A percentile compares a stretch with the other conserved stretches of the same genome.
phyloP scores from a whole-genome alignment of 2,797 vertebrate genomes.

The Taeniopygia guttata region DNA sequence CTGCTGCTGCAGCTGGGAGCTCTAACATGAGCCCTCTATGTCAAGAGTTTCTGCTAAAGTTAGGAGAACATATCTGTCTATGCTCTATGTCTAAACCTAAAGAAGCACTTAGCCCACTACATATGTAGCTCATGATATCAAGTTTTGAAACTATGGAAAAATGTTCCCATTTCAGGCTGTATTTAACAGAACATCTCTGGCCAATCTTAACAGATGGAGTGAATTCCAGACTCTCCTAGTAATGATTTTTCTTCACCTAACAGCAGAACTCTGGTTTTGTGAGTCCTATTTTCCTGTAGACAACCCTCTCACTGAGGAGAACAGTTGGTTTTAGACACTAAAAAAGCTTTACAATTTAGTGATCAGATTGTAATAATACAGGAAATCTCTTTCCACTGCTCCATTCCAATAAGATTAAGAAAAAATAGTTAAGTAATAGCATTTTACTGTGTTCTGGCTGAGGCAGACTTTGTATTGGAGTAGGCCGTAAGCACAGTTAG shows the following conservation, averaged over 20 bases:
- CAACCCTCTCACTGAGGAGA: not conserved
- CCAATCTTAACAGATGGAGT: not conserved
- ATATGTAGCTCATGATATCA: not conserved
- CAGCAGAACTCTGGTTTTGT: not conserved
- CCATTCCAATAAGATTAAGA: not conserved
- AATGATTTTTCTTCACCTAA: not conserved
- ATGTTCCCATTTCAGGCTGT: not conserved
- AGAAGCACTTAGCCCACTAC: not conserved
- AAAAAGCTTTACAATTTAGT: not conserved
- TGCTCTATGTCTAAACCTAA: not conserved
- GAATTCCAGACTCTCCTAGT: not conserved
- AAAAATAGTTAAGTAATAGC: not conserved
- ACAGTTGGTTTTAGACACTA: not conserved
- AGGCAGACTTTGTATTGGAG: not conserved
- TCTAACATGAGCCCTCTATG: not conserved
- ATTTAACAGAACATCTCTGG: not conserved
- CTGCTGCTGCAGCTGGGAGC: not conserved
- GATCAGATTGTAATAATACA: conserved; percentile 4
- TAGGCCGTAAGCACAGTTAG: not conserved
- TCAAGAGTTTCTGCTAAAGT: not conserved
- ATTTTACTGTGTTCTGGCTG: not conserved
- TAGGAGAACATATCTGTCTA: not conserved
- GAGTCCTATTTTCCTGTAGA: not conserved
- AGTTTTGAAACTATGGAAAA: not conserved
- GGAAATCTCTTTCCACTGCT: conserved; percentile 3